Conservation (phyloP, 2,888 invertebrate genomes). For the Schrankia costaestrigalis region DNA sequence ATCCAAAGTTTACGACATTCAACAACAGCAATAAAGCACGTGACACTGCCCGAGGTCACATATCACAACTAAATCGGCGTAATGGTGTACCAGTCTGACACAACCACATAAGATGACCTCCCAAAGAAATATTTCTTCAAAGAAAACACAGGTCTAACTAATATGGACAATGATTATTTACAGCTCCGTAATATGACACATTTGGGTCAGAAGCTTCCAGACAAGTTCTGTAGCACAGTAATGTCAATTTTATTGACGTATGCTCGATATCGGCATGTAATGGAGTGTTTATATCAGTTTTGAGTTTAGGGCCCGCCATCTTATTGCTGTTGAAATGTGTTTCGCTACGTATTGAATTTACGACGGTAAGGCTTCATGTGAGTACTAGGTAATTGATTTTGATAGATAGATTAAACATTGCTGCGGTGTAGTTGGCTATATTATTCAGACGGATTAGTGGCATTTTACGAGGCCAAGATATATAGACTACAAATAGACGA, state of each 20-base stretch:
- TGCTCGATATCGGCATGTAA: conserved; percentile 23
- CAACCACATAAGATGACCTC: conserved; percentile 26
- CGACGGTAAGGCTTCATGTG: conserved; percentile 9
- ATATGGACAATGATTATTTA: conserved; percentile 53
- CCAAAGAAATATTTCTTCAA: conserved; percentile 9
- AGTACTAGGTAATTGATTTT: too few species aligned
- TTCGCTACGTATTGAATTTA: conserved; percentile 10
- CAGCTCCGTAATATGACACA: conserved; percentile 59
- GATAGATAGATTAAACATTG: too few species aligned
- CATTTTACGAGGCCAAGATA: too few species aligned
- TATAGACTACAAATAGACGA: too few species aligned
- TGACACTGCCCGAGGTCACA: conserved; percentile 44
- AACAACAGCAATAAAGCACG: conserved; percentile 29
- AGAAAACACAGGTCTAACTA: conserved; percentile 21
- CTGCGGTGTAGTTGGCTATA: too few species aligned
- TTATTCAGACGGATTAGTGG: too few species aligned
- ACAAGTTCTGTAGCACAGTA: conserved; percentile 41
- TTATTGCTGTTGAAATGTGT: conserved; percentile 23
- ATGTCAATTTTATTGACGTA: conserved; percentile 44
- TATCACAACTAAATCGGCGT: conserved; percentile 51
- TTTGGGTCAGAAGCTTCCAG: conserved; percentile 46
- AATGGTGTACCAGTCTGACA: conserved; percentile 37
- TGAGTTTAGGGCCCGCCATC: conserved; percentile 14
- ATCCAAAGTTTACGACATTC: conserved; percentile 22
- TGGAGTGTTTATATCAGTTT: conserved; percentile 31